Conservation (phyloP, 2,797 vertebrate genomes). For the Liasis olivaceus region DNA sequence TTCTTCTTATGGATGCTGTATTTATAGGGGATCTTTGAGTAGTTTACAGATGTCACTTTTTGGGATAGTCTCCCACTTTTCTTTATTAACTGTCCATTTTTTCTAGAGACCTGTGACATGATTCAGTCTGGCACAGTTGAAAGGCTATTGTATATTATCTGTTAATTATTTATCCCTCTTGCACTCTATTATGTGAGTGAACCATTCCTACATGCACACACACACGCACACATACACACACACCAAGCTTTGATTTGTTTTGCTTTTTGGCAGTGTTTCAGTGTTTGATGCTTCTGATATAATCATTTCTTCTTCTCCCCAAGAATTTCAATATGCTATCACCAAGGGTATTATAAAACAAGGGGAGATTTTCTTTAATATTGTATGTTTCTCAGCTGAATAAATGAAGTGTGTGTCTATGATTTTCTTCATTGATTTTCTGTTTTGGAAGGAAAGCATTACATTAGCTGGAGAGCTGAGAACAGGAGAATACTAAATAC, state of each 20-base stretch:
- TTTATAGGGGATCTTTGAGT: background rate
- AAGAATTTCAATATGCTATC: constrained; percentile 60
- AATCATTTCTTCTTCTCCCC: constrained; percentile 54
- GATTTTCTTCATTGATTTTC: constrained; percentile 54
- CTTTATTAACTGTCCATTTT: constrained; percentile 25
- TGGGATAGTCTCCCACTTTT: constrained; percentile 7
- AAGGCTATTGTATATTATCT: constrained; percentile 63
- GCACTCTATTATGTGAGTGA: constrained; percentile 26
- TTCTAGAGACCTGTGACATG: constrained; percentile 43
- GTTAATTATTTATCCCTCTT: constrained; percentile 54
- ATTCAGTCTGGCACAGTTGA: constrained; percentile 57
- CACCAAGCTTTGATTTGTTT: background rate
- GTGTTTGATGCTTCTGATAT: constrained; percentile 52
- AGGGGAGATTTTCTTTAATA: constrained; percentile 54
- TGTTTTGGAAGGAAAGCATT: constrained; percentile 50
- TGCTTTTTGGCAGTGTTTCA: constrained; percentile 48
- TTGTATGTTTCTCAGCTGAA: constrained; percentile 56
- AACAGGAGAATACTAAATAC: constrained; percentile 52
- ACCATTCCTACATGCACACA: background rate
- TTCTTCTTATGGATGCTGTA: background rate
- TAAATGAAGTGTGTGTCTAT: constrained; percentile 44
- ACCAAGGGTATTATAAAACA: constrained; percentile 65
- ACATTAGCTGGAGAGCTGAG: constrained; percentile 56
- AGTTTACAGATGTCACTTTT: background rate
- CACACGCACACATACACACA: too few relatives aligned